Conservation (phyloP, 2,113 vertebrate genomes). For the Syngnathus typhle region DNA sequence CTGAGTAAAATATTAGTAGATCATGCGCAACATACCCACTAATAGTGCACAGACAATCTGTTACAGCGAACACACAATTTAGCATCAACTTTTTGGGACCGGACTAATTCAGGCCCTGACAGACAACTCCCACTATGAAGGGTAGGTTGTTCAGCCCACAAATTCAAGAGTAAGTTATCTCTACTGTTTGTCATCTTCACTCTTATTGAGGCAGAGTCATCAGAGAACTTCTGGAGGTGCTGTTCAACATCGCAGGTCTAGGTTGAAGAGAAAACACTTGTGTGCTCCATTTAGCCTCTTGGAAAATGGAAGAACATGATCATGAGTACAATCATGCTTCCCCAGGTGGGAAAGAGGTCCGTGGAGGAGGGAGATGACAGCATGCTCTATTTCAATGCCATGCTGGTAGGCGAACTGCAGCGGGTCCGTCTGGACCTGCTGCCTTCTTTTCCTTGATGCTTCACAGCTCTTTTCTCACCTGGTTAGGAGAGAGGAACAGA, state of each 20-base stretch:
- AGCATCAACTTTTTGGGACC: no score
- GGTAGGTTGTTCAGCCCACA: no score
- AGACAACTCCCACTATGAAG: no score
- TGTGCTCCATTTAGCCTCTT: neutral
- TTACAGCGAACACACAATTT: no score
- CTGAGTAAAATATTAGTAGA: no score
- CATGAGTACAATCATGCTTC: neutral
- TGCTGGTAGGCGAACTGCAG: neutral
- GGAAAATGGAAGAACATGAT: neutral
- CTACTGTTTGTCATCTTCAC: no score
- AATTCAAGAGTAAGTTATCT: no score
- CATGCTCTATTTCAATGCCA: neutral
- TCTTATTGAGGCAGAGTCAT: no score
- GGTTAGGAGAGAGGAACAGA: constrained; percentile 1
- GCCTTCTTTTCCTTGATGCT: neutral
- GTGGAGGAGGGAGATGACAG: neutral
- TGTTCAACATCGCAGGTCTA: neutral
- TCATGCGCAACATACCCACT: no score
- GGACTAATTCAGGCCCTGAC: no score
- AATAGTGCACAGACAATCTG: no score
- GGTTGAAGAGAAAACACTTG: neutral
- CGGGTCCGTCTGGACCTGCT: neutral
- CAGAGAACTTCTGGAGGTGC: no score
- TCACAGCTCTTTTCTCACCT: neutral
- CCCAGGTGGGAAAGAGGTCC: neutral